These are phyloP conservation scores for Loxodonta africana DNA, from an alignment of 2,113 vertebrate species.

Conservation along the genomic window DNA sequence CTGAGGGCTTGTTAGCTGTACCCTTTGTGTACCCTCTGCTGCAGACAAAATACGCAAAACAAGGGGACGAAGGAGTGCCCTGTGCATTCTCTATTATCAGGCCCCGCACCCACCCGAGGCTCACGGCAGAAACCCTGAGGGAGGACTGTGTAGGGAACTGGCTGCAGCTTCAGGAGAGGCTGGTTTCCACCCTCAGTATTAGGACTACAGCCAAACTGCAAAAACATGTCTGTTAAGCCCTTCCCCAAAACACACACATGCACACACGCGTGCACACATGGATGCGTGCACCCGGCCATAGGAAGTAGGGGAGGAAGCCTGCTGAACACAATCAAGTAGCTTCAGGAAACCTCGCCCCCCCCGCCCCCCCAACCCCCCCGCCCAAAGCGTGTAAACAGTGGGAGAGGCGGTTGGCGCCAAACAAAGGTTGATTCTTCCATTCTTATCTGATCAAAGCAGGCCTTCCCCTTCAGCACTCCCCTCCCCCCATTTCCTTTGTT, in stretches of 20 bases:
- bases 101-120: neutral
- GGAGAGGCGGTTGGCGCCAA: constrained; percentile 31
- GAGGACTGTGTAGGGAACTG: neutral
- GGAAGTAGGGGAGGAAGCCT: constrained; percentile 71
- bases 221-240: neutral
- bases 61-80: too few species aligned
- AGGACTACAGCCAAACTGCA: neutral
- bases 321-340: constrained; percentile 47
- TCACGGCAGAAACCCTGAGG: neutral
- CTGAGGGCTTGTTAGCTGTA: too few species aligned
- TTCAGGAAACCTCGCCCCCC: constrained; percentile 80
- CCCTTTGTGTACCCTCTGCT: neutral
- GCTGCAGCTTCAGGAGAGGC: neutral
- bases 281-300: neutral
- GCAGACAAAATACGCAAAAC: neutral
- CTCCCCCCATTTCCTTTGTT: neutral
- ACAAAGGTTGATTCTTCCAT: constrained; percentile 74
- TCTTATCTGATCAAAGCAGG: constrained; percentile 82
- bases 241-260: neutral
- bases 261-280: neutral
- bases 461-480: constrained; percentile 12
- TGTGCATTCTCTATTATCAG: neutral
- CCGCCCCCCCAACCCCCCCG: too few species aligned
- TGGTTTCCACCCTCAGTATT: neutral
- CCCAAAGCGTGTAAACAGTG: constrained; percentile 75